Conservation (phyloP, 2,113 vertebrate genomes). For the Lates calcarifer region DNA sequence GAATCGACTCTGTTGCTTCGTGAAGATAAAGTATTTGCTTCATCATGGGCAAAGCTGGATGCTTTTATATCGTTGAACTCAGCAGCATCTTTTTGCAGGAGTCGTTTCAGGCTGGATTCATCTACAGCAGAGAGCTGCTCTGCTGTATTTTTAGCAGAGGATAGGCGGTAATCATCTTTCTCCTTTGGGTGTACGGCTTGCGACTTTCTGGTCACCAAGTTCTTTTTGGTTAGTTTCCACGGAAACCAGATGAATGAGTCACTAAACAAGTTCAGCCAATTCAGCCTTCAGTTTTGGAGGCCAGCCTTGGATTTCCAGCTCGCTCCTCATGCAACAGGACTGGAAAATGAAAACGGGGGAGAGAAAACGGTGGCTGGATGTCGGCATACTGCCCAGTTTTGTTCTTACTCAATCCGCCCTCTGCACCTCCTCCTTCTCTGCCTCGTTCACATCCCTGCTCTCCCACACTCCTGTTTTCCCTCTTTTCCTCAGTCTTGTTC, state of each 20-base stretch:
- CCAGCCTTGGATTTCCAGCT: conserved; percentile 36
- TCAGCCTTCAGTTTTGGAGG: conserved; percentile 58
- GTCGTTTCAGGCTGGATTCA: conserved; percentile 18
- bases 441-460: conserved; percentile 28
- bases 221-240: conserved; percentile 69
- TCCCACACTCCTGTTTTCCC: conserved; percentile 42
- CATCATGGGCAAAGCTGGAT: neutral
- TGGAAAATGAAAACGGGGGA: conserved; percentile 66
- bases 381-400: conserved; percentile 57
- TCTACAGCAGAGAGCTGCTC: neutral
- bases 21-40: neutral
- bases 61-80: conserved; percentile 7
- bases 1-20: neutral
- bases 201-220: conserved; percentile 60
- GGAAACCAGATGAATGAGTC: conserved; percentile 79
- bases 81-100: neutral
- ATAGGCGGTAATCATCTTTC: conserved; percentile 59
- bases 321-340: conserved; percentile 1
- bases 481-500: conserved; percentile 23
- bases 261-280: conserved; percentile 54
- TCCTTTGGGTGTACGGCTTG: conserved; percentile 47
- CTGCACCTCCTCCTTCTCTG: conserved; percentile 4
- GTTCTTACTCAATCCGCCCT: conserved; percentile 60
- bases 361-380: conserved; percentile 50
- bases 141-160: conserved; percentile 65